Percentiles rank a stretch among this genome's conserved stretches.
Evolutionary conservation across 2,797 vertebrate genomes (phyloP).

Genomic region (Oreochromis mossambicus): DNA sequence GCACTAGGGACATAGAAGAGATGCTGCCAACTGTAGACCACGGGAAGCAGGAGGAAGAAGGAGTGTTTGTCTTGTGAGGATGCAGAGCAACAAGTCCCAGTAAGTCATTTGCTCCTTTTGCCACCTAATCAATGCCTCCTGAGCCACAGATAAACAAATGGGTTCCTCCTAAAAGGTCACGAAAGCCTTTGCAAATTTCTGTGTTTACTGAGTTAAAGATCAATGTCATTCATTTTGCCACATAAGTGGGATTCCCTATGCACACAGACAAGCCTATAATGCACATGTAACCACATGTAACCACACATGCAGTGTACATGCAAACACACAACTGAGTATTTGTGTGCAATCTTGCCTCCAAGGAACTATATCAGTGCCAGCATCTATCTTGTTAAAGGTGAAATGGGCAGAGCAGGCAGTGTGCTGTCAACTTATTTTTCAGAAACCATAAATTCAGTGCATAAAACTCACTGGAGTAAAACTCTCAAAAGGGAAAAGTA

Average conservation of each 20-base stretch:
- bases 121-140: slow-evolving; percentile 69
- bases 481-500: slow-evolving; percentile 59
- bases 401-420: slow-evolving; percentile 59
- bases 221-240: background rate
- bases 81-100: slow-evolving; percentile 40
- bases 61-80: slow-evolving; percentile 52
- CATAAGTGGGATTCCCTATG: background rate
- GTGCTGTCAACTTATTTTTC: slow-evolving; percentile 68
- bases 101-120: slow-evolving; percentile 72
- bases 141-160: slow-evolving; percentile 61
- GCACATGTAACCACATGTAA: background rate
- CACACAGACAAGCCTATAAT: background rate
- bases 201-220: slow-evolving; percentile 52
- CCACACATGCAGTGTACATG: background rate
- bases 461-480: slow-evolving; percentile 71
- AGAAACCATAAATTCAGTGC: slow-evolving; percentile 69
- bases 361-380: slow-evolving; percentile 57
- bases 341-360: slow-evolving; percentile 50
- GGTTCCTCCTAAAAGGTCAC: slow-evolving; percentile 60
- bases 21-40: slow-evolving; percentile 10
- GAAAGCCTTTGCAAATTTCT: slow-evolving; percentile 37
- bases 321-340: slow-evolving; percentile 22
- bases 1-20: slow-evolving; percentile 17
- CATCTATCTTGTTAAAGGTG: slow-evolving; percentile 72
- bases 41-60: background rate